Evolutionary conservation across 2,113 vertebrate species (phyloP), one percentile per base, ranked within the genome.

Genomic region (Dascyllus trimaculatus): DNA sequence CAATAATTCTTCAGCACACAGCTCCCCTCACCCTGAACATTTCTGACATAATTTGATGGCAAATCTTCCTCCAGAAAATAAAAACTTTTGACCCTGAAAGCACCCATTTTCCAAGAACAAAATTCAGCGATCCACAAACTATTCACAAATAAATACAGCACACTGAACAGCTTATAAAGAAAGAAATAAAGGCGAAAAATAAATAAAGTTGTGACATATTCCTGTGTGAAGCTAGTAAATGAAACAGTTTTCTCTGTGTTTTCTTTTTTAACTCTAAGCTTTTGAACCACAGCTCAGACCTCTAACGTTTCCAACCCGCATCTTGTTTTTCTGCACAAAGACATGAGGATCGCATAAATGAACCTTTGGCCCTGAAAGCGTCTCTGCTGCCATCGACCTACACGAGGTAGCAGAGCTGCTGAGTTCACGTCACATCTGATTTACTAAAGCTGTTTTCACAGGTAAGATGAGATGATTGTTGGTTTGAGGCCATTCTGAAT

Each of bases 121-220:
- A 78, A 65, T 2, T 4, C 72, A 45, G 14, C 19, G 2, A 62
- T 53, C 40, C 40, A 59, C 2, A 75, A 77, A 66, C 51, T 25
- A 52, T 21, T 21, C 18, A 2, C 26, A 49, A 19, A 63, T 86
- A 87, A 91, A 85, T 70, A 82, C 60, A 81, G 64, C 48, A 85
- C 48, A 72, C 46, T 43, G 71, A 73, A 69, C 19, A 35, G 0
- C 52, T 48, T 68, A 19, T 10, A n/a, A 58, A 70, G 11, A 1
- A 65, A 61, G 29, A 7, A 1, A 17, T 11, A 11, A 35, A 40
- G n/a, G 4, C 40, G 35, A 29, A 85, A 91, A 85, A 91, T 75
- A 91, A 87, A 90, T 86, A 81, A 91, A 64, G 59, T 14, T 29
- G 45, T 71, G 60, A 49, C 54, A 22, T 57, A 5, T 54, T 85